Percentiles rank a stretch among this genome's conserved stretches.
Conservation (phyloP, 2,113 vertebrate genomes). For the Gambusia affinis region DNA sequence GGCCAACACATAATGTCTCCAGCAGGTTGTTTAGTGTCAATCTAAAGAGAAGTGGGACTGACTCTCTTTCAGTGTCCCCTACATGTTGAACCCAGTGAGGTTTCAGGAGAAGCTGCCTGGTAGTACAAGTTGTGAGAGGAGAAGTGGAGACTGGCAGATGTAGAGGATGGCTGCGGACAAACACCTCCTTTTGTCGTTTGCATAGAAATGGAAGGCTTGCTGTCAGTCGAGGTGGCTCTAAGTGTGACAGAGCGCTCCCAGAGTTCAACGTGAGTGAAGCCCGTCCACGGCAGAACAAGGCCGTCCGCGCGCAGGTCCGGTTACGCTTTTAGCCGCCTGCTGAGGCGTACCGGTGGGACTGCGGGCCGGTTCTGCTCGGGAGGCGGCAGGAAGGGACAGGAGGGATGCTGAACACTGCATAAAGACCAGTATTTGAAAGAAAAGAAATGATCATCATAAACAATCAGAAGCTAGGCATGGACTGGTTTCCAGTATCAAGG, state of each 20-base stretch:
- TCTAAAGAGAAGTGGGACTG: constrained; percentile 6
- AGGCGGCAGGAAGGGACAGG: constrained; percentile 51
- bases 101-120: constrained; percentile 67
- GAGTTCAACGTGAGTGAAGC: constrained; percentile 71
- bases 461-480: constrained; percentile 42
- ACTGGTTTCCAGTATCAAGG: not conserved
- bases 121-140: constrained; percentile 52
- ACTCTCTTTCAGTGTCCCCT: constrained; percentile 35
- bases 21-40: constrained; percentile 63
- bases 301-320: constrained; percentile 2
- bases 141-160: constrained; percentile 48
- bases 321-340: not conserved
- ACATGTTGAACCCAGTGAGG: constrained; percentile 21
- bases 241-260: constrained; percentile 70
- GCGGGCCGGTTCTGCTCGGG: constrained; percentile 42
- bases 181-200: constrained; percentile 75
- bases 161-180: constrained; percentile 50
- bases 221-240: constrained; percentile 72
- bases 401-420: constrained; percentile 72
- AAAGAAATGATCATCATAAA: constrained; percentile 51
- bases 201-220: constrained; percentile 82
- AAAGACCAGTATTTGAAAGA: constrained; percentile 55
- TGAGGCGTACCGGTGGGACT: constrained; percentile 44
- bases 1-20: constrained; percentile 44
- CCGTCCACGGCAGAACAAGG: constrained; percentile 47